Conservation (phyloP, 2,113 vertebrate species). For the Dicaeum eximium region DNA sequence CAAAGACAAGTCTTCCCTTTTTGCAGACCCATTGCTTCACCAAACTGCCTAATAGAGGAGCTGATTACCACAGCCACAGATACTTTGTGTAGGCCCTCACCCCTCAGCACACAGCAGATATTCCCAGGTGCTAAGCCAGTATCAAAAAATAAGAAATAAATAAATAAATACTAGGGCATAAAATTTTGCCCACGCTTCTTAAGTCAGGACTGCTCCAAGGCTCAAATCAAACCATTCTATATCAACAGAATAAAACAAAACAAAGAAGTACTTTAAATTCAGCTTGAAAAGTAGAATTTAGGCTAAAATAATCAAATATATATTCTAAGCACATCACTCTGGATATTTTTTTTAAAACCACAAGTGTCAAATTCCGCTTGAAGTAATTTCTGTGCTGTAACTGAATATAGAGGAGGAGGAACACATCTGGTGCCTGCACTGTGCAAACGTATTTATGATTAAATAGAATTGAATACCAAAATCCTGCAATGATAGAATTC, state of each 20-base stretch:
- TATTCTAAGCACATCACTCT: neutral
- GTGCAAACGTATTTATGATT: constrained; percentile 36
- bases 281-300: neutral
- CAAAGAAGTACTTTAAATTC: neutral
- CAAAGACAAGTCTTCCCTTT: neutral
- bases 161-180: neutral
- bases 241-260: neutral
- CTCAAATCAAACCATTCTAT: neutral
- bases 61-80: neutral
- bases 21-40: accelerated
- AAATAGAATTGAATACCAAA: constrained; percentile 48
- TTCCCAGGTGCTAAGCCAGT: neutral
- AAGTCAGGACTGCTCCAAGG: neutral
- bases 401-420: constrained; percentile 8
- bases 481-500: constrained; percentile 37
- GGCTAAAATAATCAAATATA: neutral
- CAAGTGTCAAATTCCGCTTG: neutral
- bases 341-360: neutral
- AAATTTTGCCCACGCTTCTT: neutral
- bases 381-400: constrained; percentile 14
- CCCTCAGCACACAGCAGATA: neutral
- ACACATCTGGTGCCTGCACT: constrained; percentile 48
- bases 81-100: neutral
- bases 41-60: neutral
- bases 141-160: neutral